These are phyloP conservation scores for Strix aluco DNA, from an alignment of 2,113 vertebrate genomes.

Conservation along the genomic window DNA sequence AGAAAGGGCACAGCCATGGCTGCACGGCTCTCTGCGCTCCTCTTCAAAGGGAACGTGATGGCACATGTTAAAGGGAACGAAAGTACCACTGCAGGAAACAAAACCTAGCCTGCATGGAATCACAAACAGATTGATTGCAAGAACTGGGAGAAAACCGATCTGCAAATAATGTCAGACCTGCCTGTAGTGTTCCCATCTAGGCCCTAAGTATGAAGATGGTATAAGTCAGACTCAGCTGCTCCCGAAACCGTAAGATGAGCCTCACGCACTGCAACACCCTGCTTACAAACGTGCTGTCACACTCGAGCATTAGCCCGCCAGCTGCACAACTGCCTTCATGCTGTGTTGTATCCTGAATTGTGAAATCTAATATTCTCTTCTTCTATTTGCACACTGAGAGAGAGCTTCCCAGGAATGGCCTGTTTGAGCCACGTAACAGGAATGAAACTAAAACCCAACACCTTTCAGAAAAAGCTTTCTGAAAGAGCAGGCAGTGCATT, in stretches of 20 bases:
- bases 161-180: not conserved
- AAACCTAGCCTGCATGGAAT: not conserved
- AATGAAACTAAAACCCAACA: not conserved
- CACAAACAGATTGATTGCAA: not conserved
- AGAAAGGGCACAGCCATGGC: not conserved
- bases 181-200: not conserved
- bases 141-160: not conserved
- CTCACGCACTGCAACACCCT: not conserved
- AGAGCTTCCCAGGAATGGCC: not conserved
- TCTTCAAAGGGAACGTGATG: not conserved
- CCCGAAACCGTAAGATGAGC: not conserved
- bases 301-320: not conserved
- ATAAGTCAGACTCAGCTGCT: not conserved
- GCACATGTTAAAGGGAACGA: not conserved
- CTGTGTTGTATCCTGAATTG: not conserved
- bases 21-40: not conserved
- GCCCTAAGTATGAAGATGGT: not conserved
- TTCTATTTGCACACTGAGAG: not conserved
- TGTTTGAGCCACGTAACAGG: not conserved
- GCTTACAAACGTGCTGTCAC: not conserved
- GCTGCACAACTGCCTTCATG: not conserved
- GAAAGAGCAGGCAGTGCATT: not conserved
- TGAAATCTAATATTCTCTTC: not conserved
- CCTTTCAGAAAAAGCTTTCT: not conserved
- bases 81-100: not conserved